These are phyloP conservation scores for Furcifer pardalis DNA, from an alignment of 2,797 vertebrate species.

Conservation along the genomic window DNA sequence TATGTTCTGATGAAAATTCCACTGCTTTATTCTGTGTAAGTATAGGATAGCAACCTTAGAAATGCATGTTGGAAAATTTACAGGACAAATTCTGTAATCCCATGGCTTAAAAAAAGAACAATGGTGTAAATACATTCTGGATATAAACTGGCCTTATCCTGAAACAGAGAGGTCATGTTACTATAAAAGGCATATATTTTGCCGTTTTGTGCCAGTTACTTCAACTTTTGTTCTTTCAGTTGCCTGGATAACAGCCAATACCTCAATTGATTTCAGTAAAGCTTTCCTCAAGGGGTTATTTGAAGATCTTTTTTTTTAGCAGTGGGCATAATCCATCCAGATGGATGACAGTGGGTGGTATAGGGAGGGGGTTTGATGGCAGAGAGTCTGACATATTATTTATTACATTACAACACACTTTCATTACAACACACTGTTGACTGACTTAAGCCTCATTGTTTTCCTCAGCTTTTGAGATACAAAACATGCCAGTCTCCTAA, in stretches of 20 bases:
- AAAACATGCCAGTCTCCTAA: conserved; percentile 39
- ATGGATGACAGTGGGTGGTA: not conserved
- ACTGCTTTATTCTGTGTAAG: not conserved
- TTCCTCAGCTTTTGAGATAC: conserved; percentile 21
- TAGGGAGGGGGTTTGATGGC: not conserved
- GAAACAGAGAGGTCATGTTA: not conserved
- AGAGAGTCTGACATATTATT: not conserved
- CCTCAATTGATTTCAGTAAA: conserved; percentile 25
- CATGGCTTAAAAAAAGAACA: not conserved
- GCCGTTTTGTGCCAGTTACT: not conserved
- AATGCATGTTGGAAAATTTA: not conserved
- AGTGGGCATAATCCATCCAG: conserved; percentile 43
- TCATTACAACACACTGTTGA: conserved; percentile 32
- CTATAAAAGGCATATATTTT: not conserved
- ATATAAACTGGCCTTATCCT: not conserved
- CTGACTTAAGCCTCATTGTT: conserved; percentile 52
- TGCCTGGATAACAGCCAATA: not conserved
- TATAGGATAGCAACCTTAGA: not conserved
- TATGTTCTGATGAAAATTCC: not conserved
- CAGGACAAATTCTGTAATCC: conserved; percentile 6
- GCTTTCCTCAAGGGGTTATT: conserved; percentile 2
- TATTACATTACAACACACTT: conserved; percentile 25
- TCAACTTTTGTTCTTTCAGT: not conserved
- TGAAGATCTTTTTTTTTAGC: conserved; percentile 16
- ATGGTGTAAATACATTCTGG: not conserved